A percentile compares a stretch with the other conserved stretches of the same genome.
These are phyloP conservation scores for Serilophus lunatus DNA, from an alignment of 2,113 vertebrate genomes.

Conservation along the genomic window DNA sequence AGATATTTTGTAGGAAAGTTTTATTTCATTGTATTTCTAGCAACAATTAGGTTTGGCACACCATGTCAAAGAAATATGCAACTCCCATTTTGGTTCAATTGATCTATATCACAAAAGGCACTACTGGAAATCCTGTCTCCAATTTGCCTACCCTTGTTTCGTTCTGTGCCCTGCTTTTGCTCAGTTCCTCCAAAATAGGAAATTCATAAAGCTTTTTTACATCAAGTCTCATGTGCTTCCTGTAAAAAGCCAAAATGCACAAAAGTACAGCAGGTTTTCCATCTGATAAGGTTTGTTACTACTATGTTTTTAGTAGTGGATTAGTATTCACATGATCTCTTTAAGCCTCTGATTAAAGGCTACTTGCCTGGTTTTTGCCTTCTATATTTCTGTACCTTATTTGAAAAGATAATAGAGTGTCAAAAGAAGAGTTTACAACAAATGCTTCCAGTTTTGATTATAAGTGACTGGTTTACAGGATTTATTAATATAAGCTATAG, in stretches of 20 bases:
- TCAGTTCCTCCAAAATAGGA: slow-evolving; percentile 46
- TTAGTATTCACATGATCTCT: slow-evolving; percentile 67
- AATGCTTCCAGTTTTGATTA: slow-evolving; percentile 36
- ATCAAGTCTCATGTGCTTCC: slow-evolving; percentile 2
- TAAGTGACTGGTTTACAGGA: slow-evolving; percentile 37
- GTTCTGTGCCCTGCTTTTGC: background rate
- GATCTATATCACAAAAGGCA: background rate
- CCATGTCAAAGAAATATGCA: background rate
- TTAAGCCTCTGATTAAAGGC: slow-evolving; percentile 57
- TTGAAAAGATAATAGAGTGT: slow-evolving; percentile 70
- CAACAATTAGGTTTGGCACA: background rate
- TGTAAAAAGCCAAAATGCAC: slow-evolving; percentile 50
- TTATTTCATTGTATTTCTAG: background rate
- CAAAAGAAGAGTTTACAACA: slow-evolving; percentile 62
- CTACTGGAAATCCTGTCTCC: background rate
- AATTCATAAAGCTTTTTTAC: slow-evolving; percentile 27
- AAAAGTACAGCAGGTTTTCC: slow-evolving; percentile 14
- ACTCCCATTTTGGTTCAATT: background rate
- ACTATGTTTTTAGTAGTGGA: slow-evolving; percentile 64
- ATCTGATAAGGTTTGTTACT: slow-evolving; percentile 49
- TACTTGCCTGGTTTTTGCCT: slow-evolving; percentile 71
- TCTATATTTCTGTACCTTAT: slow-evolving; percentile 74
- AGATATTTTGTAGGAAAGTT: slow-evolving; percentile 13
- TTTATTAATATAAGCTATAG: slow-evolving; percentile 20
- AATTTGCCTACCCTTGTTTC: slow-evolving; percentile 5